Percentiles rank a stretch among this genome's conserved stretches.
phyloP scores from a whole-genome alignment of 2,888 invertebrate species.

The Pseudolycoriella hygida region DNA sequence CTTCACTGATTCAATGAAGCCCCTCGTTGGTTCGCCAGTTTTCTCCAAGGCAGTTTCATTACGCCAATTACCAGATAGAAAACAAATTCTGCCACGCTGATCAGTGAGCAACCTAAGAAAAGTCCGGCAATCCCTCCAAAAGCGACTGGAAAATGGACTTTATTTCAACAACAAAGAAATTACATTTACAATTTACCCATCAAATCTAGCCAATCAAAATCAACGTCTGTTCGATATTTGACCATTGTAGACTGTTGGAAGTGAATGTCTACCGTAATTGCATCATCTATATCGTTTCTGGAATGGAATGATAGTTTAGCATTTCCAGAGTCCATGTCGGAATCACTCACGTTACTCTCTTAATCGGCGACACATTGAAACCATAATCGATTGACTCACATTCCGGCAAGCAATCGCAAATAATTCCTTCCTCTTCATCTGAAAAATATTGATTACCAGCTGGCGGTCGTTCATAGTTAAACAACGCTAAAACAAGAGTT shows the following conservation, averaged over 20 bases:
- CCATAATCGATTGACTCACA: conserved; percentile 6
- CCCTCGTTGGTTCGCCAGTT: too few species aligned
- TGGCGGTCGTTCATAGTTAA: conserved; percentile 5
- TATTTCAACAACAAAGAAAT: background rate
- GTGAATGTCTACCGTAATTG: conserved; percentile 18
- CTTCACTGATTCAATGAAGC: too few species aligned
- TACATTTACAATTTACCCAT: too few species aligned
- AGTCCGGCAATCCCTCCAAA: conserved; percentile 32
- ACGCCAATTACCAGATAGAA: conserved; percentile 25
- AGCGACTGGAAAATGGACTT: conserved; percentile 19
- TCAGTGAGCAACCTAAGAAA: conserved; percentile 30
- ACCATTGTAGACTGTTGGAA: conserved; percentile 17
- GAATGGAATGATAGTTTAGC: background rate
- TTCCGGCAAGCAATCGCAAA: conserved; percentile 7
- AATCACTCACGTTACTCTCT: background rate
- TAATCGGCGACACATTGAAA: conserved; percentile 3
- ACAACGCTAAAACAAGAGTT: conserved; percentile 1
- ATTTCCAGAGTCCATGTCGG: too few species aligned
- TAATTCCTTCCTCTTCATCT: conserved; percentile 6
- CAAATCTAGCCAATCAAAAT: conserved; percentile 18
- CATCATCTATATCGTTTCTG: background rate
- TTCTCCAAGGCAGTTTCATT: too few species aligned
- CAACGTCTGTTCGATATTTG: conserved; percentile 19
- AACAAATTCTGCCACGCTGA: conserved; percentile 29
- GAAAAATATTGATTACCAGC: conserved; percentile 4